phyloP scores from a whole-genome alignment of 2,797 vertebrate genomes.

The Morus bassanus region DNA sequence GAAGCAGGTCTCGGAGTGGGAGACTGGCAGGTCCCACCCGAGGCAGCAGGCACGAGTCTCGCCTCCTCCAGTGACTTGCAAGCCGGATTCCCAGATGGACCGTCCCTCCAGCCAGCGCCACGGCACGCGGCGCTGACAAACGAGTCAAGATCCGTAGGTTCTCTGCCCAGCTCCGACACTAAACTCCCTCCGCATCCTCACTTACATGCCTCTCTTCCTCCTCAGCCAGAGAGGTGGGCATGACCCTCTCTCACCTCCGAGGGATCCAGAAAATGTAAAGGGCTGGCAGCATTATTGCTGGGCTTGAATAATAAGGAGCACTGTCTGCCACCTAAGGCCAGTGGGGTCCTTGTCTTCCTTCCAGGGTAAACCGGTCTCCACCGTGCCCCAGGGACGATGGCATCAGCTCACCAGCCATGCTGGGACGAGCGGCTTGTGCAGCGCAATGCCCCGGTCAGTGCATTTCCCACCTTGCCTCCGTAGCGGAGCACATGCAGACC shows the following conservation, averaged over 20 bases:
- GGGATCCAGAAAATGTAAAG: background rate
- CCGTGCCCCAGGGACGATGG: fast-evolving
- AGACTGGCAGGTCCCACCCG: background rate
- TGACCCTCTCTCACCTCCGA: background rate
- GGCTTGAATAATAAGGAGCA: background rate
- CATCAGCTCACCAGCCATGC: background rate
- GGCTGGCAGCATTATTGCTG: background rate
- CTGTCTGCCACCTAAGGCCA: background rate
- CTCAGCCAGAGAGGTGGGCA: background rate
- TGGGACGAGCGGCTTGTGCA: background rate
- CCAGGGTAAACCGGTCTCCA: background rate
- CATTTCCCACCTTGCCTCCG: background rate
- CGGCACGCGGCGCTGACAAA: fast-evolving
- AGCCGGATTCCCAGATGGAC: background rate
- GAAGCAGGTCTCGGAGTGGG: background rate
- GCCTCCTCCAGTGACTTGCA: background rate
- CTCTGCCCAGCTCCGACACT: background rate
- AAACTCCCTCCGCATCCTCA: background rate
- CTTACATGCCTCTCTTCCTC: background rate
- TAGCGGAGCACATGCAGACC: background rate
- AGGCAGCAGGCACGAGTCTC: background rate
- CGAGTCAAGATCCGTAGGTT: background rate
- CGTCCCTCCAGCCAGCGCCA: background rate
- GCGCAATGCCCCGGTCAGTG: background rate
- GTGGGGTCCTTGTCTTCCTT: background rate